Percentiles rank a stretch among this genome's conserved stretches.
phyloP scores from a whole-genome alignment of 2,888 invertebrate genomes.

The Phyllotreta striolata region DNA sequence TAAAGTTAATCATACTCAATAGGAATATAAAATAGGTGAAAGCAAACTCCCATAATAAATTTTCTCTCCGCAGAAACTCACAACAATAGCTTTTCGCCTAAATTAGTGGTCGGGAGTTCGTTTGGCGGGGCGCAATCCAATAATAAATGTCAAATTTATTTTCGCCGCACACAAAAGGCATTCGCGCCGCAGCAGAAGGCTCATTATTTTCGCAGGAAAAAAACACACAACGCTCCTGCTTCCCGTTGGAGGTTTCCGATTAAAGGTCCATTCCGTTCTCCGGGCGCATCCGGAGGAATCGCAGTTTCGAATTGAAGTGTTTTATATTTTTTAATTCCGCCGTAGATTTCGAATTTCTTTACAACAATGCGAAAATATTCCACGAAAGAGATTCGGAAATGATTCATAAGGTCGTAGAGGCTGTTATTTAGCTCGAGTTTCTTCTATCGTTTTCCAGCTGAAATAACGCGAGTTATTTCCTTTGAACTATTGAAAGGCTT shows the following conservation, averaged over 20 bases:
- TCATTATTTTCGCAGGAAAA: conserved; percentile 30
- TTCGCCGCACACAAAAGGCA: conserved; percentile 24
- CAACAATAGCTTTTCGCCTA: conserved; percentile 24
- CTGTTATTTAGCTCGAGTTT: too few relatives aligned
- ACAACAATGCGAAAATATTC: too few relatives aligned
- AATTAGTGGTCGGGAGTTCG: conserved; percentile 29
- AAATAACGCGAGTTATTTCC: too few relatives aligned
- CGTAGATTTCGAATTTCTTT: too few relatives aligned
- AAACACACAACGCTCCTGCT: conserved; percentile 24
- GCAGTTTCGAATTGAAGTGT: too few relatives aligned
- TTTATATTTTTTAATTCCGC: too few relatives aligned
- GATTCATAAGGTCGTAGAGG: too few relatives aligned
- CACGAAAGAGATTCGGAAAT: too few relatives aligned
- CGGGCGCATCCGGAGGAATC: too few relatives aligned
- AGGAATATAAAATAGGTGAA: conserved; percentile 29
- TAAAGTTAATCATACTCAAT: conserved; percentile 8
- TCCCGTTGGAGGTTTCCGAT: conserved; percentile 5
- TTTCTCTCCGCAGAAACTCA: conserved; percentile 4
- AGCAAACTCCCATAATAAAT: conserved; percentile 15
- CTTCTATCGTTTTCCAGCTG: too few relatives aligned
- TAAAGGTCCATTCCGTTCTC: conserved; percentile 5
- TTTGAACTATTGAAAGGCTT: too few relatives aligned
- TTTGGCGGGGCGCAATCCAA: conserved; percentile 28
- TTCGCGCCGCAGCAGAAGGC: conserved; percentile 26
- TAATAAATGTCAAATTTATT: conserved; percentile 34